Conservation (phyloP, 2,888 invertebrate genomes). For the Carterocephalus palaemon region DNA sequence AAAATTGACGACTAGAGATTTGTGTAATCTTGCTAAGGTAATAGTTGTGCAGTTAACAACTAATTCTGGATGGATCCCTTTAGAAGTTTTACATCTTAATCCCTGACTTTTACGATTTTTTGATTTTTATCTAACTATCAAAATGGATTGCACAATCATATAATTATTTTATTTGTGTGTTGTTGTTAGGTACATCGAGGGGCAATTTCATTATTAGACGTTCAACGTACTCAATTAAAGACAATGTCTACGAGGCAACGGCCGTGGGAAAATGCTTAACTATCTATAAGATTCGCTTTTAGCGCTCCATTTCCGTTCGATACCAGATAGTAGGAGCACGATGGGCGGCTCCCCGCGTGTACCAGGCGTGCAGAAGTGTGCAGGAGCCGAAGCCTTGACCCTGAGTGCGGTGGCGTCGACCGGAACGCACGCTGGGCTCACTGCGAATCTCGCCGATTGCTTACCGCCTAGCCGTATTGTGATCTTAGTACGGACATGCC, state of each 20-base stretch:
- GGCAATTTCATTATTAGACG: slow-evolving; percentile 39
- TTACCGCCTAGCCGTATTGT: slow-evolving; percentile 57
- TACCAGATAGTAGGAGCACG: slow-evolving; percentile 45
- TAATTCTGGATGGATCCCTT: slow-evolving; percentile 59
- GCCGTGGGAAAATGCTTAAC: slow-evolving; percentile 39
- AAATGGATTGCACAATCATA: not conserved
- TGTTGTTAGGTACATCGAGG: slow-evolving; percentile 11
- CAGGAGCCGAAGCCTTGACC: slow-evolving; percentile 76
- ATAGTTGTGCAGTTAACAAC: slow-evolving; percentile 58
- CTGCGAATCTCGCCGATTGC: slow-evolving; percentile 68
- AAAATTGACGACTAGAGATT: slow-evolving; percentile 74
- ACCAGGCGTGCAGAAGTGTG: slow-evolving; percentile 68
- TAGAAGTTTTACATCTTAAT: slow-evolving; percentile 31
- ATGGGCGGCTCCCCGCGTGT: slow-evolving; percentile 43
- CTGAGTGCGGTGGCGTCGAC: slow-evolving; percentile 77
- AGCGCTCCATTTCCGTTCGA: slow-evolving; percentile 59
- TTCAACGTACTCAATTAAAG: slow-evolving; percentile 39
- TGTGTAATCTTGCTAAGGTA: slow-evolving; percentile 76
- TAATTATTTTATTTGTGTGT: slow-evolving; percentile 8
- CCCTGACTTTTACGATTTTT: slow-evolving; percentile 29
- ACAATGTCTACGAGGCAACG: slow-evolving; percentile 38
- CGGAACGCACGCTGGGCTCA: slow-evolving; percentile 74
- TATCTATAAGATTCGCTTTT: slow-evolving; percentile 65
- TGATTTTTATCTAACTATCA: slow-evolving; percentile 1
- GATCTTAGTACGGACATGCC: slow-evolving; percentile 62